Base-by-base conservation (phyloP, 2,113 vertebrate genomes). In the Pterocles orientalis region DNA sequence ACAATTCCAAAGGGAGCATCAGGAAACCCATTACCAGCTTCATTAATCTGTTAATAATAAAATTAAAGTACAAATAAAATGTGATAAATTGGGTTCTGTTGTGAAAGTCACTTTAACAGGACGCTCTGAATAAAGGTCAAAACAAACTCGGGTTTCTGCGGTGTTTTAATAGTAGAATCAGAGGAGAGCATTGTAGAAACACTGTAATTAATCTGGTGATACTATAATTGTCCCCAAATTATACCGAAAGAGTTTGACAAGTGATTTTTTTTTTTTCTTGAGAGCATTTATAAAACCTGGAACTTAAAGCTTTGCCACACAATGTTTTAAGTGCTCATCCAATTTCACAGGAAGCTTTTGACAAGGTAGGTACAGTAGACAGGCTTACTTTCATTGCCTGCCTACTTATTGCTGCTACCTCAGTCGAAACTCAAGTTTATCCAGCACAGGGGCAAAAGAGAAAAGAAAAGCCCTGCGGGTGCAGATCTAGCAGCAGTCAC, bases 1-100 rank as follows among this genome's bases (percentile, higher is more conserved):
- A 88, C 73, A 33, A 95, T 96, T 95, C 94, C 93, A 91, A 96
- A 93, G 71, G 69, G 80, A 96, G 92, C 95, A 92, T 95, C 7
- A 16, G 95, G 95, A 92, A 96, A 96, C 87, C 84, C 75, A 94
- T 97, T 96, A 97, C 93, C 65, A 95, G 88, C 87, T 88, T 97
- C 93, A 96, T 97, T 97, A 96, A 94, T 97, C 86, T 95, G 89
- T 94, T 97, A 85, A 93, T 92, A 97, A 97, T 97, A 94, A 96
- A 97, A 97, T 97, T 97, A 97, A 97, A 92, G 88, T 94, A 94
- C 92, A 97, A 98, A 96, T 92, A 96, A 66, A 83, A 93, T 72
- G 93, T 97, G 91, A 95, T 92, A 95, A 96, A 95, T 96, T 61
- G 69, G 64, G 58, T 95, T 95, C 93, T 90, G 94, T 96, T 96